Percentiles rank a stretch among this genome's conserved stretches.
Evolutionary conservation across 2,888 invertebrate species (phyloP).

Genomic region (Celastrina argiolus): DNA sequence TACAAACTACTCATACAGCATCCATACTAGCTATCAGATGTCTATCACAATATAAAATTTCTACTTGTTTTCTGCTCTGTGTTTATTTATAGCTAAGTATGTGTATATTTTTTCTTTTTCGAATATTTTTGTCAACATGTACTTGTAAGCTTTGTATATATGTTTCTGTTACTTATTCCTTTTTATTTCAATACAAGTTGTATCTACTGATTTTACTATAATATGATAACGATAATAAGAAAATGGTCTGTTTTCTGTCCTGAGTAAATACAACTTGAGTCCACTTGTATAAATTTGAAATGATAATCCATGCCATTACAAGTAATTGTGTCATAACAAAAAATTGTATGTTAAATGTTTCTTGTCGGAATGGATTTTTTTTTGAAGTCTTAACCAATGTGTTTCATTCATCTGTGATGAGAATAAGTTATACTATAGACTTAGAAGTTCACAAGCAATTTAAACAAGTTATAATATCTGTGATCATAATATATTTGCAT

Average conservation of each 20-base stretch:
- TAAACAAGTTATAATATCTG: slow-evolving; percentile 9
- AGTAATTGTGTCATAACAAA: slow-evolving; percentile 1
- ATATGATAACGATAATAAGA: not conserved
- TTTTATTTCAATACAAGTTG: not conserved
- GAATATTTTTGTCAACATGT: slow-evolving; percentile 5
- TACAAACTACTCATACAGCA: too few relatives aligned
- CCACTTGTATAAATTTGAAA: not conserved
- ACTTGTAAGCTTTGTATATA: slow-evolving; percentile 2
- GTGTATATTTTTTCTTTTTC: not conserved
- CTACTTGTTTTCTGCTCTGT: too few relatives aligned
- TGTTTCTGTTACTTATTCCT: not conserved
- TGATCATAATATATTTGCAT: slow-evolving; percentile 15
- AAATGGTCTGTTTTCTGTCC: not conserved
- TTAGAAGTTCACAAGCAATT: slow-evolving; percentile 10
- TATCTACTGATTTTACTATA: not conserved
- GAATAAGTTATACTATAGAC: slow-evolving; percentile 9
- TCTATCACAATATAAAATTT: too few relatives aligned
- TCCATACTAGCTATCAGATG: too few relatives aligned
- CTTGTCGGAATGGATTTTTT: not conserved
- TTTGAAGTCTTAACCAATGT: slow-evolving; percentile 1
- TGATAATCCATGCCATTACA: not conserved
- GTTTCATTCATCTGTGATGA: slow-evolving; percentile 19
- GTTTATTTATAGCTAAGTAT: too few relatives aligned
- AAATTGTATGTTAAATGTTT: not conserved
- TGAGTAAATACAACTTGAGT: not conserved